These are phyloP conservation scores for Ischnus inquisitorius DNA, from an alignment of 2,888 invertebrate species.

Conservation along the genomic window DNA sequence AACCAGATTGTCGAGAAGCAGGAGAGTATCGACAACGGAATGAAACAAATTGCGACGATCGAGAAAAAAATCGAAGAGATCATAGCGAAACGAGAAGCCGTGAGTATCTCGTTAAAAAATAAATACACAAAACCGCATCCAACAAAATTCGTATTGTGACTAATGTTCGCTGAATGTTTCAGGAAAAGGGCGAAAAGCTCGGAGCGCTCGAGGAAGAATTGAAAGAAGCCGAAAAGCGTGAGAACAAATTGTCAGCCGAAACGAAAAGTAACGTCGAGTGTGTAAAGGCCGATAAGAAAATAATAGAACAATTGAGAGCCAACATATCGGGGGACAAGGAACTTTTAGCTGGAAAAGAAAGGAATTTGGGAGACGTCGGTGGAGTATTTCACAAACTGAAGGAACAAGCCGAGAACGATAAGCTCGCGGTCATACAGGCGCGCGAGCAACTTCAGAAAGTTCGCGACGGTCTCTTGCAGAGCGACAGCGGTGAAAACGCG, in stretches of 20 bases:
- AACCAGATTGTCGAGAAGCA: constrained; percentile 87
- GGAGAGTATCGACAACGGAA: constrained; percentile 87
- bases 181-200: constrained; percentile 90
- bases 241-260: constrained; percentile 89
- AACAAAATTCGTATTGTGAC: neutral
- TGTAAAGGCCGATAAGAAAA: constrained; percentile 90
- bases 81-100: constrained; percentile 89
- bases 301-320: constrained; percentile 89
- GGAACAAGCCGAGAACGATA: constrained; percentile 89
- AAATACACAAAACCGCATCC: neutral
- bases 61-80: constrained; percentile 88
- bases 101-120: constrained; percentile 82
- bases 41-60: constrained; percentile 86
- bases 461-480: constrained; percentile 92
- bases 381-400: constrained; percentile 90
- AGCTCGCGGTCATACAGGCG: constrained; percentile 90
- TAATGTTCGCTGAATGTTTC: constrained; percentile 63
- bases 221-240: constrained; percentile 88
- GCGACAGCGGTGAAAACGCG: constrained; percentile 92
- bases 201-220: constrained; percentile 89
- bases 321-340: constrained; percentile 90
- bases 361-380: constrained; percentile 88
- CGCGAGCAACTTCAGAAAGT: constrained; percentile 94
- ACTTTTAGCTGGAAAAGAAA: constrained; percentile 88
- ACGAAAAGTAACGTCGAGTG: constrained; percentile 89